Conservation (phyloP, 1,140 invertebrate genomes). For the Drosophila elegans region DNA sequence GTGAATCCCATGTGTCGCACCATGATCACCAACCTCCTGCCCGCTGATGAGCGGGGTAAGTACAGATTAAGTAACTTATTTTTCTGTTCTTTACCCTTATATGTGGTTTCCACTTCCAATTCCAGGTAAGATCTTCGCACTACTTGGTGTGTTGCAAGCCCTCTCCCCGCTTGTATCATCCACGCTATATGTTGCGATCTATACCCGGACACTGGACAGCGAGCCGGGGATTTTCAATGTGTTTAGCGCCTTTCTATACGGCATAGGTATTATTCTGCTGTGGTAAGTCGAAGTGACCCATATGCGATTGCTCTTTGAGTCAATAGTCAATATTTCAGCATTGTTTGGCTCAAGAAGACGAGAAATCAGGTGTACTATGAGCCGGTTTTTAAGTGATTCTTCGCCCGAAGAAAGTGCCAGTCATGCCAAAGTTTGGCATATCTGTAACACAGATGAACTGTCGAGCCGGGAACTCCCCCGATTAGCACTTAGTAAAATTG, state of each 20-base stretch:
- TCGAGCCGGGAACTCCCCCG: conserved; percentile 9
- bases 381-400: conserved; percentile 60
- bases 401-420: conserved; percentile 1
- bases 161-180: conserved; percentile 87
- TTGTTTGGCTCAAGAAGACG: conserved; percentile 60
- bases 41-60: conserved; percentile 85
- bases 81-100: not conserved
- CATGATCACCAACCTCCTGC: conserved; percentile 88
- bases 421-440: conserved; percentile 36
- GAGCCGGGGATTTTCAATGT: conserved; percentile 87
- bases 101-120: conserved; percentile 7
- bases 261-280: conserved; percentile 82
- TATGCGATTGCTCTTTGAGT: not conserved
- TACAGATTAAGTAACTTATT: not conserved
- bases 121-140: conserved; percentile 87
- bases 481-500: not conserved
- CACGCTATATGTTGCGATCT: conserved; percentile 87
- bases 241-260: conserved; percentile 83
- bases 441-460: conserved; percentile 24
- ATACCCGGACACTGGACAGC: conserved; percentile 85
- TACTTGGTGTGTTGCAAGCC: conserved; percentile 87
- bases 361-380: conserved; percentile 53
- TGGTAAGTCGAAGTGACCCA: conserved; percentile 81
- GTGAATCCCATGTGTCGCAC: conserved; percentile 88
- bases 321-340: conserved; percentile 33